phyloP scores from a whole-genome alignment of 2,113 vertebrate genomes.

The Noctilio leporinus region DNA sequence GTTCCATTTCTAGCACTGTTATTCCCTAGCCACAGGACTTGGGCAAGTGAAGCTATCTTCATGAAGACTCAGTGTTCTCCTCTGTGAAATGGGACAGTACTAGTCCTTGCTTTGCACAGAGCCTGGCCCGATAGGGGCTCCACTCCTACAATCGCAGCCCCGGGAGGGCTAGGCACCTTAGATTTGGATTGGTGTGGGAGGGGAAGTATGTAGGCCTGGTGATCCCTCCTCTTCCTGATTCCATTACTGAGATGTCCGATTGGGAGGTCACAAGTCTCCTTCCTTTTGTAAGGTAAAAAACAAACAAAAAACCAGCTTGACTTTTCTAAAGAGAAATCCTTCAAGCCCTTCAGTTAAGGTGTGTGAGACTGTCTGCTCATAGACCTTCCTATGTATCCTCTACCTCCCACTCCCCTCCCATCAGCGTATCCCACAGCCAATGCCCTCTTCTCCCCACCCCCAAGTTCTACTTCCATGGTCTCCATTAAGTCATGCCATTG shows the following conservation, averaged over 20 bases:
- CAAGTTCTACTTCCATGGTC: neutral
- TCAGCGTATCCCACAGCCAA: neutral
- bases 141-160: accelerated
- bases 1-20: no score
- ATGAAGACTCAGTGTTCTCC: neutral
- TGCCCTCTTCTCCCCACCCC: neutral
- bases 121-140: neutral
- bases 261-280: neutral
- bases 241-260: neutral
- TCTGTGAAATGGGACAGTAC: neutral
- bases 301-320: neutral
- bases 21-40: neutral
- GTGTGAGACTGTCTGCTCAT: accelerated
- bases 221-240: neutral
- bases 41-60: neutral
- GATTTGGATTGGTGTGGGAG: neutral
- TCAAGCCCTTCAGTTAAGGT: neutral
- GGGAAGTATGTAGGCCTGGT: accelerated
- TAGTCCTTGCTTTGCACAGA: neutral
- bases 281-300: neutral
- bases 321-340: neutral
- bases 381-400: neutral
- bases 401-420: neutral
- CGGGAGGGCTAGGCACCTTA: no score
- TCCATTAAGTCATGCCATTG: neutral